These are phyloP conservation scores for Mystacornis crossleyi DNA, from an alignment of 2,113 vertebrate genomes.

Conservation along the genomic window DNA sequence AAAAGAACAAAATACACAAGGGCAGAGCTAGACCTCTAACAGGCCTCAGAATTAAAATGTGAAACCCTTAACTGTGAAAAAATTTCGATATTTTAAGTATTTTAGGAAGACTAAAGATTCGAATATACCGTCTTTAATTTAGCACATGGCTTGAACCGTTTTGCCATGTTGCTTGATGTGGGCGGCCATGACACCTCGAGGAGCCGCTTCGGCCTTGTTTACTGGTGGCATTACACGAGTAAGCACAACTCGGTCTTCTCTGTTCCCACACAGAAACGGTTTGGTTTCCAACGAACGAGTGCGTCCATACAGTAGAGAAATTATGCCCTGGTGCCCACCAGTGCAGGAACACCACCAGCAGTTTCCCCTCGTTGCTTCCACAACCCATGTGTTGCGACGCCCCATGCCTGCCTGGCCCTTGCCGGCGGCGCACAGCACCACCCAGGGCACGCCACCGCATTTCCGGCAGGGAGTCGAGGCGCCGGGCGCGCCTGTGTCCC, in stretches of 20 bases:
- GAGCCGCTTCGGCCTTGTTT: background rate
- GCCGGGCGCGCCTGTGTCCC: background rate
- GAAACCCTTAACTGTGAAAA: accelerated
- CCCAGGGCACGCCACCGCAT: accelerated
- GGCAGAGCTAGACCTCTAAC: background rate
- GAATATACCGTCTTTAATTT: accelerated
- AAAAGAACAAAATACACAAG: background rate
- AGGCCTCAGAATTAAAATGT: background rate
- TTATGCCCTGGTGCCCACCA: accelerated
- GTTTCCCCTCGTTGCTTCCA: accelerated
- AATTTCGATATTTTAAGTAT: background rate
- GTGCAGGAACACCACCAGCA: accelerated
- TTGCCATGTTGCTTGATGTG: background rate
- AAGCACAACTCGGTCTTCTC: background rate
- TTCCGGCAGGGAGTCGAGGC: background rate
- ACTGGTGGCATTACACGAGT: accelerated
- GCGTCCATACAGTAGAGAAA: accelerated
- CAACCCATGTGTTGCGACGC: accelerated
- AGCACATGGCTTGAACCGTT: background rate
- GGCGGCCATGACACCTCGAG: background rate
- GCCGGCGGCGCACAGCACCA: background rate
- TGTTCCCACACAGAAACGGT: accelerated
- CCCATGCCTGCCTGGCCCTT: background rate
- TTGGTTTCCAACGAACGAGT: accelerated
- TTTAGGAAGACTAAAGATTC: accelerated